Percentiles rank a stretch among this genome's conserved stretches.
phyloP scores from a whole-genome alignment of 1,140 invertebrate species.

The Tetraneura akinire region DNA sequence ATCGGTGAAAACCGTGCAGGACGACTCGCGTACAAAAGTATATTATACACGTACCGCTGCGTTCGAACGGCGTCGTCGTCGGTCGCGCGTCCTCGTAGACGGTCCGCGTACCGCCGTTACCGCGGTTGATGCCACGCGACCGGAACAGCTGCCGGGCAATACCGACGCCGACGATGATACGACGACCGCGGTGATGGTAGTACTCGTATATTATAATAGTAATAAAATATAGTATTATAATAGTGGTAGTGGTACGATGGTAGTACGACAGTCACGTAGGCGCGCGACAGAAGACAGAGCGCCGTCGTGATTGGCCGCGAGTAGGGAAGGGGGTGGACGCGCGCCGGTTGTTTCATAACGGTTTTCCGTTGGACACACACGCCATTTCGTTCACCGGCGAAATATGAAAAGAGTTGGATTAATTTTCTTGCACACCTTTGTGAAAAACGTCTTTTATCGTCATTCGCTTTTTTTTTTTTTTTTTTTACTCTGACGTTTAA shows the following conservation, averaged over 20 bases:
- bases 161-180: background rate
- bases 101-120: slow-evolving; percentile 5
- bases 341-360: slow-evolving; percentile 16
- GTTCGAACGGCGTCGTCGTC: background rate
- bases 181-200: background rate
- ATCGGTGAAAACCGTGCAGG: too few relatives aligned
- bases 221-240: too few relatives aligned
- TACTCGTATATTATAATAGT: too few relatives aligned
- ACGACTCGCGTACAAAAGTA: too few relatives aligned
- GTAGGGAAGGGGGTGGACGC: background rate
- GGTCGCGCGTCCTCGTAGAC: background rate
- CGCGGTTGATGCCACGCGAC: slow-evolving; percentile 45
- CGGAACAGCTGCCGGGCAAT: slow-evolving; percentile 46
- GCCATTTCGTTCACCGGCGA: background rate
- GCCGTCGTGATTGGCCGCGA: background rate
- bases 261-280: background rate
- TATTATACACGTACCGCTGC: background rate
- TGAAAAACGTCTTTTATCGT: too few relatives aligned
- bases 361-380: slow-evolving; percentile 14
- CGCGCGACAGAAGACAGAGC: background rate
- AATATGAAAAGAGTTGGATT: slow-evolving; percentile 2
- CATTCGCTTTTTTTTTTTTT: background rate
- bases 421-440: too few relatives aligned
- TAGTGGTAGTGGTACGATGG: background rate
- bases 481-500: too few relatives aligned